Conservation (phyloP, 2,888 invertebrate species). For the Cerceris rybyensis region DNA sequence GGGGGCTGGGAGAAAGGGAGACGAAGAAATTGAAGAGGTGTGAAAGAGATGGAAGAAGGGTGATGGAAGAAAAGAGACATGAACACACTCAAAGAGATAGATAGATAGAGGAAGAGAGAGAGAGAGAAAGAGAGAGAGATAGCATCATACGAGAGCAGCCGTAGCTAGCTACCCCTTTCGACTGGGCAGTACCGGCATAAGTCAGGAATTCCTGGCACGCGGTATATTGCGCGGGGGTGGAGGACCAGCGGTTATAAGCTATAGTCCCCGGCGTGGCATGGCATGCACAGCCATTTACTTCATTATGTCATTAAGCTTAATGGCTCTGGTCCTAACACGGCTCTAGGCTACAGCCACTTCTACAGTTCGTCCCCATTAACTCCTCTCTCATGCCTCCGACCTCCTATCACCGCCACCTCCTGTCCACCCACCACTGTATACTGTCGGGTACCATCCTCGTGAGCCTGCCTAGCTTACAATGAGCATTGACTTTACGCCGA, state of each 20-base stretch:
- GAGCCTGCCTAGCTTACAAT: conserved; percentile 63
- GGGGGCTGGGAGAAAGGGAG: conserved; percentile 2
- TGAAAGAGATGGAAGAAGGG: conserved; percentile 63
- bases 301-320: conserved; percentile 82
- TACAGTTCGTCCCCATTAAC: conserved; percentile 79
- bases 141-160: conserved; percentile 11
- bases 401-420: conserved; percentile 45
- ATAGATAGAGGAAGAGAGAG: conserved; percentile 62
- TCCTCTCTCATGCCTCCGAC: conserved; percentile 65
- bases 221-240: conserved; percentile 78
- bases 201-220: conserved; percentile 81
- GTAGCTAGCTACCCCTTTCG: conserved; percentile 67
- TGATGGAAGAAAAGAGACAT: conserved; percentile 35
- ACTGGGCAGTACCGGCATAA: conserved; percentile 76
- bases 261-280: conserved; percentile 78
- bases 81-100: conserved; percentile 66
- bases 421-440: conserved; percentile 60
- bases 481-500: conserved; percentile 76
- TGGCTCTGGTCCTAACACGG: conserved; percentile 81
- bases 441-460: conserved; percentile 53
- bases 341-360: conserved; percentile 79
- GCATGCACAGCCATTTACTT: conserved; percentile 82
- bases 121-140: conserved; percentile 37
- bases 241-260: conserved; percentile 80
- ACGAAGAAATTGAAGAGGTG: conserved; percentile 5